Base-by-base conservation (phyloP, 2,113 vertebrate species). In the Misgurnus mizolepis region DNA sequence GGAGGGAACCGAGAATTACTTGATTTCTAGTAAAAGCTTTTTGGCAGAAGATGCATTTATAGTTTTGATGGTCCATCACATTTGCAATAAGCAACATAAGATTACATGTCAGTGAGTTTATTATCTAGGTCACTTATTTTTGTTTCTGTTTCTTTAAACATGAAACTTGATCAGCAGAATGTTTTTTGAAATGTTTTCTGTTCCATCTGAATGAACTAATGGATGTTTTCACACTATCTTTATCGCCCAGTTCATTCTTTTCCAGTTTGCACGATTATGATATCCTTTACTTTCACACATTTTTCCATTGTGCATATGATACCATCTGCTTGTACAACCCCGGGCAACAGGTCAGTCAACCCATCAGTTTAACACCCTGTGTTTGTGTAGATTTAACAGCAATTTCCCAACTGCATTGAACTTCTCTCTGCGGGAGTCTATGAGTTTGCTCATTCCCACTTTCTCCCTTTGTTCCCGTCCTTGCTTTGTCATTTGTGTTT, bases 391-490 rank as follows among this genome's bases (percentile, higher is more conserved):
- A 83, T 82, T 86, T 84, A 84, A 71, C 79, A 76, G 70, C 80
- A 88, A 77, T 90, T 90, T 88, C 87, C 90, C 71, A 49, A 5
- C 62, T 87, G 87, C 83, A 87, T 86, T 83, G 87, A 80, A 53
- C 76, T 85, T 79, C 88, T 87, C 64, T 67, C 84, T 83, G 62
- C 88, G 76, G 62, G 72, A 78, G 84, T 82, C 67, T 89, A 82
- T 73, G 81, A 84, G 22, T 15, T 78, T 55, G 76, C 82, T 18
- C 61, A 34, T 76, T 64, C 73, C 14, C 72, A 7, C 53, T 61
- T 6, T 61, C 41, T 49, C 3, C 22, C 10, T 62, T 62, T 75
- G 41, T 64, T 43, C 43, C 55, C 14, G 0, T n/a, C n/a, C 18
- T 4, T 3, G 14, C 7, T 6, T 58, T 17, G 6, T 14, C 3